These are phyloP conservation scores for Brevimyrus niger DNA, from an alignment of 2,113 vertebrate genomes.

Conservation along the genomic window DNA sequence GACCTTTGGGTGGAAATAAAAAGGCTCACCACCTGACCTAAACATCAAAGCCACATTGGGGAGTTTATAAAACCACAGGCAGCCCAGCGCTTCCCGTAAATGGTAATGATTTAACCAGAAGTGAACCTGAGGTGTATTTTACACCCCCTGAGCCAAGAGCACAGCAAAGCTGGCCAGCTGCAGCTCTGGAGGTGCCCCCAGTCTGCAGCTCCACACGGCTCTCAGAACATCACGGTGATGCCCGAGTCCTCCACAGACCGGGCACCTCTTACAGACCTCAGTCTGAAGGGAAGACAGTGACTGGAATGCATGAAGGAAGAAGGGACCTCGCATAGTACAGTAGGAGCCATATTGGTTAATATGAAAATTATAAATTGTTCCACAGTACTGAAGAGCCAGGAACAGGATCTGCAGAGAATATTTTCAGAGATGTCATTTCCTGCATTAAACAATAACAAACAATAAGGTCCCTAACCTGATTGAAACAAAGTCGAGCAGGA, in stretches of 20 bases:
- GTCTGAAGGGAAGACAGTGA: background rate
- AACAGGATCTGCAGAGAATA: background rate
- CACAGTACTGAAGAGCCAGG: background rate
- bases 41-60: constrained; percentile 61
- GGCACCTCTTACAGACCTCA: background rate
- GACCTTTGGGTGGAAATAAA: background rate
- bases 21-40: constrained; percentile 52
- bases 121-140: constrained; percentile 55
- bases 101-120: constrained; percentile 58
- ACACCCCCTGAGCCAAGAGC: constrained; percentile 49
- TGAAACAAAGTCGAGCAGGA: constrained; percentile 56
- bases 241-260: background rate
- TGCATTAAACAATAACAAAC: constrained; percentile 2
- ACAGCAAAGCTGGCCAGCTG: constrained; percentile 49
- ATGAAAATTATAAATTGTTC: background rate
- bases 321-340: background rate
- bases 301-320: background rate
- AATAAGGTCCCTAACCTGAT: constrained; percentile 25
- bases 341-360: background rate
- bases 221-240: background rate
- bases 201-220: background rate
- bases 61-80: constrained; percentile 45
- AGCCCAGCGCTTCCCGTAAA: constrained; percentile 61
- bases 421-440: background rate
- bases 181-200: constrained; percentile 36